A percentile compares a stretch with the other conserved stretches of the same genome.
phyloP scores from a whole-genome alignment of 1,140 invertebrate species.

The Holcopasites calliopsidis region DNA sequence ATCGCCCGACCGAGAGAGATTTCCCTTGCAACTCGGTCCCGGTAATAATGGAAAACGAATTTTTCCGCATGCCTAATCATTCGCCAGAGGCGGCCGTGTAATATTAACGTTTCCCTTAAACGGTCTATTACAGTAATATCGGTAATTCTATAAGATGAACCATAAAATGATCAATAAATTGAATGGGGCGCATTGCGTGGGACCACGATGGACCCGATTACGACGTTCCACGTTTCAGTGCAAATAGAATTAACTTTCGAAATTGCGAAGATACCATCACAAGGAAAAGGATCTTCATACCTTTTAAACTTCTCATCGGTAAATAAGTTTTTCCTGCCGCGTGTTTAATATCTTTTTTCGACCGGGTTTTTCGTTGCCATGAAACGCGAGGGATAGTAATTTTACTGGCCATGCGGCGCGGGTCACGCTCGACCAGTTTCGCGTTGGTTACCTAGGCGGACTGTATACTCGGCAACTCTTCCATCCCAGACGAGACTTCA shows the following conservation, averaged over 20 bases:
- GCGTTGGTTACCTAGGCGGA: constrained; percentile 36
- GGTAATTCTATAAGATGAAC: constrained; percentile 17
- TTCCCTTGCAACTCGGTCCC: constrained; percentile 22
- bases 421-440: constrained; percentile 31
- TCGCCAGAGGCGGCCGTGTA: not conserved
- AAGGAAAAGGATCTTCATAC: too few relatives aligned
- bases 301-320: too few relatives aligned
- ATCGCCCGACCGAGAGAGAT: constrained; percentile 1
- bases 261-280: not conserved
- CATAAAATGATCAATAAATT: constrained; percentile 46
- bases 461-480: constrained; percentile 55
- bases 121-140: constrained; percentile 41
- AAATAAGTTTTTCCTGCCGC: not conserved
- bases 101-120: constrained; percentile 32
- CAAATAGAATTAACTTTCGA: constrained; percentile 4
- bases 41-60: constrained; percentile 54
- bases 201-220: constrained; percentile 32
- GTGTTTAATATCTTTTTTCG: constrained; percentile 12
- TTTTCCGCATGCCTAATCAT: constrained; percentile 39
- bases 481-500: constrained; percentile 57
- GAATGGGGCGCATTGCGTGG: constrained; percentile 28
- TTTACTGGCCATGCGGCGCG: not conserved
- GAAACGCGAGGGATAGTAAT: constrained; percentile 7
- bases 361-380: not conserved
- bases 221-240: constrained; percentile 3